Evolutionary conservation across 2,888 invertebrate genomes (phyloP), one percentile per base, ranked within the genome.

Genomic region (Podabrus alpinus): DNA sequence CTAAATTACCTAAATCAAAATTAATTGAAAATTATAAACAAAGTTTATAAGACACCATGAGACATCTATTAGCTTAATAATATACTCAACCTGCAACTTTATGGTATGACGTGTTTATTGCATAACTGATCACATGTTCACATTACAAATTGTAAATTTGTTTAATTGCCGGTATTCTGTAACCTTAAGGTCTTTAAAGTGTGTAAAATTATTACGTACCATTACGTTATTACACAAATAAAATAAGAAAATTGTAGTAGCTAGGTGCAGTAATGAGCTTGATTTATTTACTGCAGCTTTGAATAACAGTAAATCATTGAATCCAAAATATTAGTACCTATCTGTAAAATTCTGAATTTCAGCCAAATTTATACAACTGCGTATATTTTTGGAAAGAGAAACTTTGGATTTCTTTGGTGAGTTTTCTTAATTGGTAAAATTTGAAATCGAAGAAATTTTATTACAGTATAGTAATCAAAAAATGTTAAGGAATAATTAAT

Each of bases 61-160:
- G 76, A 68, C 76, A 78, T 76, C 78, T 78, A 73, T 76, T 70
- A 74, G 69, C 72, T 64, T 66, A 68, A 64, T 71, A 16, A 59
- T 60, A 68, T 68, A 76, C 75, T 76, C 68, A 59, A 69, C 73
- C 71, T 68, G 29, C 61, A 66, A 71, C 73, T 64, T 74, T 76
- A 66, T 59, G 71, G 69, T 60, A 74, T 76, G 62, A 64, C 19
- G 62, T 78, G 71, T 73, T 70, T 74, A 76, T 76, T 76, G 71
- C 78, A 74, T 76, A 76, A 78, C 72, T 71, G 68, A 71, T 72
- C 76, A 76, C 72, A 71, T 69, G 62, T n/a, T 64, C 62, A 64
- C 62, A 21, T 64, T 64, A 19, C 62, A 64, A 64, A 64, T 64
- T 64, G n/a, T 15, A 64, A 64, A 15, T 64, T 64, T n/a, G 17